Evolutionary conservation across 2,888 invertebrate genomes (phyloP).

Genomic region (Synanthedon andrenaeformis): DNA sequence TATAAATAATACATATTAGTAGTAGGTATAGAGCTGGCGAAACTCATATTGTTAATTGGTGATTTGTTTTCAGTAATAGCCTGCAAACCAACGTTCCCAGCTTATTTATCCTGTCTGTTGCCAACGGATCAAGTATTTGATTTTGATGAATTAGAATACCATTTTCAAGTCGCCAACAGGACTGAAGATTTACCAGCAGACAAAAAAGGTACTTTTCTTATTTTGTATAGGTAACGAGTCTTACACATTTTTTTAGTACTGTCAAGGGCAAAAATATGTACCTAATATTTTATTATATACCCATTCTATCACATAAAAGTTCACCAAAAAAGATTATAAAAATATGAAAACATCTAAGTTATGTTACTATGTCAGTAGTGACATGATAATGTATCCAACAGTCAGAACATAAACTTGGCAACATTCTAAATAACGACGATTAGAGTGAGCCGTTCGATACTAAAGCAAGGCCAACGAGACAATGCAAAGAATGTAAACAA

Average conservation of each 20-base stretch:
- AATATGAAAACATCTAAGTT: too few species aligned
- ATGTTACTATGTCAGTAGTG: too few species aligned
- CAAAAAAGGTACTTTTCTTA: slow-evolving; percentile 44
- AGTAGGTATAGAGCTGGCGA: background rate
- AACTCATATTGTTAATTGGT: background rate
- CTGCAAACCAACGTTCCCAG: slow-evolving; percentile 84
- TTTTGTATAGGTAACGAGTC: background rate
- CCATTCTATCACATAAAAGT: background rate
- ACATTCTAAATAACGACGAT: too few species aligned
- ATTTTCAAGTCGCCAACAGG: slow-evolving; percentile 75
- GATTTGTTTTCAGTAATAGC: slow-evolving; percentile 78
- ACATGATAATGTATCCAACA: too few species aligned
- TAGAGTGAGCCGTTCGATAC: too few species aligned
- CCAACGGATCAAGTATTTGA: slow-evolving; percentile 97
- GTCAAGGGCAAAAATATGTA: too few species aligned
- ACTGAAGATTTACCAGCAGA: slow-evolving; percentile 73
- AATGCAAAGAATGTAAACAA: too few species aligned
- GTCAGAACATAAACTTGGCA: too few species aligned
- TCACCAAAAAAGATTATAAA: too few species aligned
- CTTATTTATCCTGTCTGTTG: slow-evolving; percentile 86
- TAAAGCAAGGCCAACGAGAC: too few species aligned
- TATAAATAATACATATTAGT: background rate
- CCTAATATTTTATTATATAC: background rate
- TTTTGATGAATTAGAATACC: slow-evolving; percentile 84
- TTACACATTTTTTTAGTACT: background rate